Percentiles rank a stretch among this genome's conserved stretches.
phyloP scores from a whole-genome alignment of 2,113 vertebrate genomes.

The Corythornis madagascariensis region DNA sequence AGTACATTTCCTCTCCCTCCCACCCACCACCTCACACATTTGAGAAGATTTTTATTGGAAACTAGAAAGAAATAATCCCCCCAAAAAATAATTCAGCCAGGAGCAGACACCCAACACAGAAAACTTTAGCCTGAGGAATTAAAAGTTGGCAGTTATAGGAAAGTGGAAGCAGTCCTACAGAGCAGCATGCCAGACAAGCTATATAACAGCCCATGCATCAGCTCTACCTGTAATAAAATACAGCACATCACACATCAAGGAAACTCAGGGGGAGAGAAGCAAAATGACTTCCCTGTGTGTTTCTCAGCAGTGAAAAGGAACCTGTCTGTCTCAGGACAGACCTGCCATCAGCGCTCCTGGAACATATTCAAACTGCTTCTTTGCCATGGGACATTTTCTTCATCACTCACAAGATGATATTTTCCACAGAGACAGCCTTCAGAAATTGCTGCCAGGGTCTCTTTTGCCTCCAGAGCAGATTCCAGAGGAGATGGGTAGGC shows the following conservation, averaged over 20 bases:
- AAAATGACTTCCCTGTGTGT: neutral
- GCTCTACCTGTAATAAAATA: slow-evolving; percentile 46
- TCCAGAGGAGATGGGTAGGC: neutral
- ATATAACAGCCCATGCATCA: slow-evolving; percentile 16
- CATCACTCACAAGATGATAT: neutral
- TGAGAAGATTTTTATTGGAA: neutral
- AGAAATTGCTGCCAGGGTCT: neutral
- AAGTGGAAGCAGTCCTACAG: neutral
- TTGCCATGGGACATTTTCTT: neutral
- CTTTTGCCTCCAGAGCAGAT: neutral
- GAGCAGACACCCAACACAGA: slow-evolving; percentile 1
- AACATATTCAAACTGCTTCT: neutral
- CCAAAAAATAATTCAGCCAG: neutral
- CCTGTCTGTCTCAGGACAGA: neutral
- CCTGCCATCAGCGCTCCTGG: neutral
- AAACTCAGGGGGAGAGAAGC: neutral
- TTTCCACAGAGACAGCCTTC: neutral
- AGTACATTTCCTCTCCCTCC: rapidly evolving
- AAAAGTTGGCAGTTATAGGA: slow-evolving; percentile 32
- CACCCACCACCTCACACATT: neutral
- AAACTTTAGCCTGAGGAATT: slow-evolving; percentile 28
- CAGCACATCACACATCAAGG: neutral
- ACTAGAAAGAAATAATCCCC: neutral
- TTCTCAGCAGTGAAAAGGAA: neutral
- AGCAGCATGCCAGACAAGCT: neutral